Evolutionary conservation across 2,888 invertebrate genomes (phyloP), one percentile per base, ranked within the genome.

Genomic region (Stenolophus ochropezus): DNA sequence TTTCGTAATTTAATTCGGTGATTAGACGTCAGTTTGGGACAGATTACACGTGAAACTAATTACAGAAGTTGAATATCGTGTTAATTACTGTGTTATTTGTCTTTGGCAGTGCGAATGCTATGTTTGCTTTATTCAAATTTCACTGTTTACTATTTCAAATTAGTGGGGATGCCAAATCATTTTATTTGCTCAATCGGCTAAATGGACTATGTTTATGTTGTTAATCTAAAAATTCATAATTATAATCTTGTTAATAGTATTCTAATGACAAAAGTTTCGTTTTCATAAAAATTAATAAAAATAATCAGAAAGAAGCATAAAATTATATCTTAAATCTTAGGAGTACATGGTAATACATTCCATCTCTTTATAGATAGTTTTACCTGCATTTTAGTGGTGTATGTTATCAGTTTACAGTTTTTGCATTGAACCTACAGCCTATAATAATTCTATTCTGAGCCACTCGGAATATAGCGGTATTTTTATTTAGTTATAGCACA

Each of bases 1-100:
- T 73, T 73, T 49, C 47, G 27, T 73, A 73, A 73, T 73, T 73
- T 73, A 73, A 73, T 73, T 73, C 20, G 23, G 21, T 73, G 49
- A 49, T 73, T 73, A 49, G 49, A 73, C 73, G 47, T 21, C 73
- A 49, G 73, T 73, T 73, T 21, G 73, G 49, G 49, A 49, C 73
- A 73, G 49, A 49, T 73, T 23, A 73, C 73, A 73, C n/a, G 49
- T 18, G 23, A 73, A 73, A 49, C 73, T 73, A 73, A 73, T 73
- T 73, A 73, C 73, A 47, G 21, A 73, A 73, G 49, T 49, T 73
- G 73, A 73, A 73, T 73, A 73, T 49, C 47, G 49, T 21, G 73
- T 73, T 73, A 73, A 73, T 73, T 73, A 73, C 73, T 11, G 42
- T 18, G 11, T 16, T 69, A 33, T 69, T 69, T 69, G 65, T 69